These are phyloP conservation scores for Portunus trituberculatus DNA, from an alignment of 1,140 invertebrate genomes.

Conservation along the genomic window DNA sequence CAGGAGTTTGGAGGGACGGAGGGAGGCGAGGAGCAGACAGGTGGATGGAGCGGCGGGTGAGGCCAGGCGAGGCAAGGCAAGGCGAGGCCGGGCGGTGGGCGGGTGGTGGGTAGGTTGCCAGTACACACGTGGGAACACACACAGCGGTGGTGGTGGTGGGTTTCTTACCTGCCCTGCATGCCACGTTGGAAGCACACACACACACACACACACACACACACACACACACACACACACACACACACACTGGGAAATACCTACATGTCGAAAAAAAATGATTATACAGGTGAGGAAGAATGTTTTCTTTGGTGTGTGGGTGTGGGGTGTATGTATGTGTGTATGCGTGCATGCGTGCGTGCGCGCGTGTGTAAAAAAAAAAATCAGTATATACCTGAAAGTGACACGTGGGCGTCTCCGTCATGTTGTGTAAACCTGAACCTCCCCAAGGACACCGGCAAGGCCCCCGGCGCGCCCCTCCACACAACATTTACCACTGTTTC, in stretches of 20 bases:
- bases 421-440: neutral
- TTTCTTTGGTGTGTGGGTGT: neutral
- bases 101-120: neutral
- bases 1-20: neutral
- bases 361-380: neutral
- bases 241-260: neutral
- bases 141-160: neutral
- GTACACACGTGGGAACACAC: slow-evolving; percentile 7
- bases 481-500: neutral
- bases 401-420: neutral
- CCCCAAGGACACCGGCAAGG: neutral
- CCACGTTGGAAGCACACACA: neutral
- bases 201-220: slow-evolving; percentile 12
- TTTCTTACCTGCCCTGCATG: neutral
- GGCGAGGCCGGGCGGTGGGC: neutral
- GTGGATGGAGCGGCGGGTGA: neutral
- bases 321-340: neutral
- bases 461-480: neutral
- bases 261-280: neutral
- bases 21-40: neutral
- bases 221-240: neutral
- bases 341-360: neutral
- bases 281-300: neutral
- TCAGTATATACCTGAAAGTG: too few species aligned
- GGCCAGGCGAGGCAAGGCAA: too few species aligned